Evolutionary conservation across 2,113 vertebrate genomes (phyloP).

Genomic region (Pachypanchax playfairii): DNA sequence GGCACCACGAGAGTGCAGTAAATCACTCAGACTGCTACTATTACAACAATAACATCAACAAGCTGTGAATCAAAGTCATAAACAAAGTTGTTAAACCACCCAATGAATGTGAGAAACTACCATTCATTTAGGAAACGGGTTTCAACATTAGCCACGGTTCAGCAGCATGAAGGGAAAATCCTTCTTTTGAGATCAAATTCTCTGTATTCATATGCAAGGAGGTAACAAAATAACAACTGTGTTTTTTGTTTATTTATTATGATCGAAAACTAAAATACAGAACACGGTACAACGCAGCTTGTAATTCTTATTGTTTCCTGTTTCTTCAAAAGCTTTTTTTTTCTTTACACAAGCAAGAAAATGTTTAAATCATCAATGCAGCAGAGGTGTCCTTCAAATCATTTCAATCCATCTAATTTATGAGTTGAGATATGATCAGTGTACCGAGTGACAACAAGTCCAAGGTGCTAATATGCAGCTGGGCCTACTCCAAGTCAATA

Average conservation of each 20-base stretch:
- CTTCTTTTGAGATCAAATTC: neutral
- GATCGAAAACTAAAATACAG: too few relatives aligned
- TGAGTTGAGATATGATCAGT: constrained; percentile 17
- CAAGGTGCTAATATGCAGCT: constrained; percentile 46
- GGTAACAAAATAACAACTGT: too few relatives aligned
- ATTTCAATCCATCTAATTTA: constrained; percentile 16
- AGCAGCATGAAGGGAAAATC: too few relatives aligned
- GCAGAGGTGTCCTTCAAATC: neutral
- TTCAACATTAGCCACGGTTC: neutral
- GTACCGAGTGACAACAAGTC: constrained; percentile 26
- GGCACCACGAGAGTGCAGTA: constrained; percentile 49
- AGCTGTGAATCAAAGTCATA: constrained; percentile 53
- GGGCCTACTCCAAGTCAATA: constrained; percentile 54
- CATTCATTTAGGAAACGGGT: constrained; percentile 21
- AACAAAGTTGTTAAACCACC: constrained; percentile 39
- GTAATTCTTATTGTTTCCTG: too few relatives aligned
- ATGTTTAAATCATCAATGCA: neutral
- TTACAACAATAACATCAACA: constrained; percentile 29
- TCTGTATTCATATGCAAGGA: neutral
- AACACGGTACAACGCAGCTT: too few relatives aligned
- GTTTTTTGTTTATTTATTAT: too few relatives aligned
- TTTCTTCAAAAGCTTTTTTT: neutral
- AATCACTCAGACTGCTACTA: constrained; percentile 55
- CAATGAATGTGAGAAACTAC: constrained; percentile 17
- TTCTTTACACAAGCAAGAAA: neutral